Percentiles rank a stretch among this genome's conserved stretches.
Evolutionary conservation across 2,113 vertebrate genomes (phyloP).

Genomic region (Spea multiplicata): DNA sequence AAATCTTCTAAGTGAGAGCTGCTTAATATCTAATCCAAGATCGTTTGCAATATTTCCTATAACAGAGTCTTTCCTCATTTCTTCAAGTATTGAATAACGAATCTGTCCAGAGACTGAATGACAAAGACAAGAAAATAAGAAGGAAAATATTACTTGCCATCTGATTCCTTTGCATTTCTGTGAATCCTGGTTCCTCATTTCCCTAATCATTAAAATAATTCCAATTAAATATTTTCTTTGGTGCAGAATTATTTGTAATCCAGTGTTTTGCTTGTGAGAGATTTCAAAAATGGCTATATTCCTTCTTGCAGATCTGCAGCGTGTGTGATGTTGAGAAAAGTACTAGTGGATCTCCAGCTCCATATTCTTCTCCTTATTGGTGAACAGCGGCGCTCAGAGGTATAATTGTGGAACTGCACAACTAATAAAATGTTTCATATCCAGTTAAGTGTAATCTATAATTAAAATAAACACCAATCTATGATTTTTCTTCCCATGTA

Average conservation of each 20-base stretch:
- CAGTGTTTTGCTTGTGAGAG: not conserved
- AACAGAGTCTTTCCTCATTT: conserved; percentile 55
- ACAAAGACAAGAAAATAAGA: conserved; percentile 49
- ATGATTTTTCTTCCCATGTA: no score
- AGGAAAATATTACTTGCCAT: conserved; percentile 32
- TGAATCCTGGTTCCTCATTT: not conserved
- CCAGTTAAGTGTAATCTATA: no score
- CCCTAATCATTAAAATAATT: conserved; percentile 42
- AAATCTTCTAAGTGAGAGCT: conserved; percentile 52
- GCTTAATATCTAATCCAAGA: conserved; percentile 52
- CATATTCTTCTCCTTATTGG: conserved; percentile 46
- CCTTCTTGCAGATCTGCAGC: conserved; percentile 13
- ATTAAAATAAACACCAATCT: no score
- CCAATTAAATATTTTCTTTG: conserved; percentile 39
- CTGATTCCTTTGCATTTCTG: conserved; percentile 5
- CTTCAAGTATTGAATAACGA: conserved; percentile 58
- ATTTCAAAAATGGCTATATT: conserved; percentile 8
- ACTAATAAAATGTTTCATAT: not conserved
- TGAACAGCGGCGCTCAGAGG: conserved; percentile 58
- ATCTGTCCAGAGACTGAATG: conserved; percentile 52
- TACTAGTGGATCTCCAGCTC: not conserved
- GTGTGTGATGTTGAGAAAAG: not conserved
- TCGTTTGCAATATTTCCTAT: conserved; percentile 64
- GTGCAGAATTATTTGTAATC: not conserved
- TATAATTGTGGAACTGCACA: conserved; percentile 27